A percentile compares a stretch with the other conserved stretches of the same genome.
These are phyloP conservation scores for Scopus umbretta DNA, from an alignment of 2,113 vertebrate genomes.

Conservation along the genomic window DNA sequence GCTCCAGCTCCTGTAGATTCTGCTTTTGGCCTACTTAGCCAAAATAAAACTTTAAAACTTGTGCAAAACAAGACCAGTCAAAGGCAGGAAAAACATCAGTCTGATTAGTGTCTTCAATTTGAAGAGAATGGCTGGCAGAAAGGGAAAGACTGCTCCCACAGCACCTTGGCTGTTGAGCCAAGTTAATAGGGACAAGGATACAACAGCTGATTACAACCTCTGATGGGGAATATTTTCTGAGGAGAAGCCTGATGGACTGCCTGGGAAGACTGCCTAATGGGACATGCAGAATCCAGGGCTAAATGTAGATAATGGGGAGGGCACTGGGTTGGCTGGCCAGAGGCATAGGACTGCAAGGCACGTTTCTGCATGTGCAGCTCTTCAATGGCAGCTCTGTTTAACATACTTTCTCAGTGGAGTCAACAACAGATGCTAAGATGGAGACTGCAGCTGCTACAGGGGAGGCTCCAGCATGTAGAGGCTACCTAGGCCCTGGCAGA, in stretches of 20 bases:
- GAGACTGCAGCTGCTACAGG: not conserved
- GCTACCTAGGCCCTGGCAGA: not conserved
- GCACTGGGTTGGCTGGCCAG: not conserved
- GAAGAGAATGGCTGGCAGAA: not conserved
- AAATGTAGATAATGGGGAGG: not conserved
- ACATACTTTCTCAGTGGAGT: not conserved
- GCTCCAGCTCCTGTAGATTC: not conserved
- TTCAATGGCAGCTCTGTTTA: not conserved
- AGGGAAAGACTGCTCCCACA: not conserved
- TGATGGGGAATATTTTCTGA: not conserved
- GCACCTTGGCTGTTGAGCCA: not conserved
- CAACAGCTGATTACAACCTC: not conserved
- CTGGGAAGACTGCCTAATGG: not conserved
- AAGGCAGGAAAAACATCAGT: not conserved
- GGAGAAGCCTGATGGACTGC: not conserved
- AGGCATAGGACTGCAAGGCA: not conserved
- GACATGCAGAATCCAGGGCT: not conserved
- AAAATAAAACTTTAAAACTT: not conserved
- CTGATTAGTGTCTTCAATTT: slow-evolving; percentile 7
- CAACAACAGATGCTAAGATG: not conserved
- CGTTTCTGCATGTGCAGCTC: not conserved
- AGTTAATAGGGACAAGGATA: not conserved
- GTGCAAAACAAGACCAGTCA: not conserved
- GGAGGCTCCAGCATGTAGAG: rapidly evolving
- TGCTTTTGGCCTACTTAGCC: not conserved